phyloP scores from a whole-genome alignment of 2,113 vertebrate species.

The Abramis brama region DNA sequence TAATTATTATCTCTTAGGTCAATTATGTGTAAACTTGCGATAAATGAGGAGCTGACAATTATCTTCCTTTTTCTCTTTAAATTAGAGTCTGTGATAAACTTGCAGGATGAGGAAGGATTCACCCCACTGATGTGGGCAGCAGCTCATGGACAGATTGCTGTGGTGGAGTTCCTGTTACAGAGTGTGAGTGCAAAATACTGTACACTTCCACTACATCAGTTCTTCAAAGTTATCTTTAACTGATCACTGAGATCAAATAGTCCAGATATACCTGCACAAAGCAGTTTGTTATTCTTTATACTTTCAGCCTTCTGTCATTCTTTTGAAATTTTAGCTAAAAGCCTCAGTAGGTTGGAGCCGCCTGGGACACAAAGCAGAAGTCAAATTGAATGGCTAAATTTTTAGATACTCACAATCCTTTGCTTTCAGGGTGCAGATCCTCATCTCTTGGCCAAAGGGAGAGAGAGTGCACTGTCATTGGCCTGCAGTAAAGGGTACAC shows the following conservation, averaged over 20 bases:
- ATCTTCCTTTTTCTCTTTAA: not conserved
- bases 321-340: not conserved
- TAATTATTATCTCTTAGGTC: not conserved
- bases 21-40: not conserved
- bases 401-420: not conserved
- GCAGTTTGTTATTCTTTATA: not conserved
- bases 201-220: not conserved
- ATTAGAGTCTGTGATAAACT: constrained; percentile 93
- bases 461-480: constrained; percentile 93
- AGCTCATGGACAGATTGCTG: constrained; percentile 96
- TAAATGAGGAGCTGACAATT: not conserved
- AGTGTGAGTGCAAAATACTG: constrained; percentile 79
- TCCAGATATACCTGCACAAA: not conserved
- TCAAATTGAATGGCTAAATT: not conserved
- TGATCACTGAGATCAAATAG: not conserved
- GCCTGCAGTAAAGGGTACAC: constrained; percentile 98
- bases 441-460: constrained; percentile 91
- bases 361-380: not conserved
- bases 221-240: not conserved
- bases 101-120: constrained; percentile 97
- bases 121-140: constrained; percentile 99
- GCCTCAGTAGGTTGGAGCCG: not conserved
- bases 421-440: constrained; percentile 88
- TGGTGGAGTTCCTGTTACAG: constrained; percentile 97
- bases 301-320: not conserved